Evolutionary conservation across 2,113 vertebrate species (phyloP).

Genomic region (Paralichthys olivaceus): DNA sequence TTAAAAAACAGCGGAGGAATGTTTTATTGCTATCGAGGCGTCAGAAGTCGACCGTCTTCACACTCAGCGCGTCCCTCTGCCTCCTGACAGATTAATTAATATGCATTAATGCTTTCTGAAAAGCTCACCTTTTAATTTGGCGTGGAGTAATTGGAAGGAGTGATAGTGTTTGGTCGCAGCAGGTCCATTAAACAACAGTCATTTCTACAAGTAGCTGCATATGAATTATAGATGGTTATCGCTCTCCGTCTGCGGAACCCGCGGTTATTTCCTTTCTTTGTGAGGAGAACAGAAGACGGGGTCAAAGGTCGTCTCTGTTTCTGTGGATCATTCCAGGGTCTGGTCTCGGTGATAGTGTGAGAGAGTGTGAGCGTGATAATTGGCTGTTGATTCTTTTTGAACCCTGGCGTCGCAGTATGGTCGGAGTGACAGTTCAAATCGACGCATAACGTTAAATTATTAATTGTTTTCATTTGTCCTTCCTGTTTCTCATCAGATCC

Average conservation of each 20-base stretch:
- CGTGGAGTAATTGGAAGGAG: conserved; percentile 68
- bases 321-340: background rate
- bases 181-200: conserved; percentile 62
- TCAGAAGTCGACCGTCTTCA: conserved; percentile 53
- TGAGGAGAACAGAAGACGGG: background rate
- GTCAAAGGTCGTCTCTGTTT: background rate
- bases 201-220: conserved; percentile 53
- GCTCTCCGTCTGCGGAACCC: background rate
- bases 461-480: background rate
- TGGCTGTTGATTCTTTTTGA: background rate
- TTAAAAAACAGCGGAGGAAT: conserved; percentile 72
- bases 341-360: background rate
- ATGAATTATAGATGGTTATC: conserved; percentile 52
- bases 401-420: background rate
- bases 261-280: background rate
- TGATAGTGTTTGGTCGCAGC: conserved; percentile 52
- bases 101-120: conserved; percentile 73
- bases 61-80: conserved; percentile 9
- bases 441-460: background rate
- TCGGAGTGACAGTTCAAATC: background rate
- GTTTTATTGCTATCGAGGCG: conserved; percentile 66
- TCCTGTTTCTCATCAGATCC: background rate
- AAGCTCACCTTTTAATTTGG: conserved; percentile 71
- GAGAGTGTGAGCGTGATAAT: background rate
- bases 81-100: conserved; percentile 75